These are phyloP conservation scores for Aplysia californica DNA, from an alignment of 1,140 invertebrate species.

Conservation along the genomic window DNA sequence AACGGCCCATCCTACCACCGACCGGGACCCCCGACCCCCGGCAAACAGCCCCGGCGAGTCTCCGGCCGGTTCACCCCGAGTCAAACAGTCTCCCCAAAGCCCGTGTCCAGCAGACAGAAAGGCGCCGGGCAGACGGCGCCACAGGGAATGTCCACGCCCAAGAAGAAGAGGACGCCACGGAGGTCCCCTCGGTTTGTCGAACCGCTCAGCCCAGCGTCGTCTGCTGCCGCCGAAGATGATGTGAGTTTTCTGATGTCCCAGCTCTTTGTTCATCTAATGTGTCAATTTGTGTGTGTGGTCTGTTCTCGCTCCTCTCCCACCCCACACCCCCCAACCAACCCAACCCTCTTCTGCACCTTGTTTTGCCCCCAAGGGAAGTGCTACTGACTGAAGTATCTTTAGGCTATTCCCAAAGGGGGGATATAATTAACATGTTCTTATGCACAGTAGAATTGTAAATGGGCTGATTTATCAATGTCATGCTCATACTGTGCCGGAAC, in stretches of 20 bases:
- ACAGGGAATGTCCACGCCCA: background rate
- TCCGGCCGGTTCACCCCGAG: conserved; percentile 10
- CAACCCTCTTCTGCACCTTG: no score
- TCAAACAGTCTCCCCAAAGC: conserved; percentile 2
- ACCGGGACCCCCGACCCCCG: conserved; percentile 53
- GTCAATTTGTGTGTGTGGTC: no score
- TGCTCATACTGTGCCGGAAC: no score
- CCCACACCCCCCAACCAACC: no score
- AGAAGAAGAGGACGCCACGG: background rate
- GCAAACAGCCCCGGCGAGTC: conserved; percentile 15
- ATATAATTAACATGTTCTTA: no score
- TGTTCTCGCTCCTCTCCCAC: no score
- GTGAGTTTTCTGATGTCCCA: background rate
- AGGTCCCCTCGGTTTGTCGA: background rate
- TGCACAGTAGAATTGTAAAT: no score
- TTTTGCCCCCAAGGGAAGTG: no score
- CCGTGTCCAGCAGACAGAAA: background rate
- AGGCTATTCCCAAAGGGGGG: no score
- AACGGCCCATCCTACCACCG: conserved; percentile 46
- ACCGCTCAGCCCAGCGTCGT: background rate
- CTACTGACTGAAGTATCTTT: no score
- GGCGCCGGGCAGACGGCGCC: background rate
- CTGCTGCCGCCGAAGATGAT: background rate
- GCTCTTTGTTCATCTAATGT: no score
- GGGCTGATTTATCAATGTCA: no score